Evolutionary conservation across 2,113 vertebrate genomes (phyloP), one percentile per base, ranked within the genome.

Genomic region (Recurvirostra avosetta): DNA sequence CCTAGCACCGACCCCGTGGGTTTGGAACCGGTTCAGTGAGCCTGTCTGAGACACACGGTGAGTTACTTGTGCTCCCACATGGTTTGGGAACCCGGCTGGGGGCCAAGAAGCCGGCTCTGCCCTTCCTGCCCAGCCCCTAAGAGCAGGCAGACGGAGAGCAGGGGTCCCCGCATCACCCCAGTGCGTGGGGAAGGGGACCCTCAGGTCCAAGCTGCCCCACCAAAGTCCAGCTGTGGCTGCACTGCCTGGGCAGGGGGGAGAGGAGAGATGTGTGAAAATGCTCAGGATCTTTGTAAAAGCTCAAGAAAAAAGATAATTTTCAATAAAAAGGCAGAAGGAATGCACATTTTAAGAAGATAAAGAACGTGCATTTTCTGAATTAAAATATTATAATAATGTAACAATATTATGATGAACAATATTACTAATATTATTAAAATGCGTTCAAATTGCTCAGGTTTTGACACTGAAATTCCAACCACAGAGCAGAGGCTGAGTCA

Each of bases 1-100:
- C 43, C 74, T 76, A 85, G 36, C 30, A 66, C 32, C 0, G 0
- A 22, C 6, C 3, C 8, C 2, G 0, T 18, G 29, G 68, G 32
- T 38, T 47, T 88, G 72, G 36, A 40, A 61, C n/a, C 1, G 5
- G 63, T 53, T 92, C n/a, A 53, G n/a, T 2, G 15, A 80, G 53
- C 70, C 53, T 68, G 32, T 30, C 41, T 75, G 62, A 58, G 12
- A 49, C 27, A 17, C 0, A 2, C 0, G 1, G 40, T 32, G 18
- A 49, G 23, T 32, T 55, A 8, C 45, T 43, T 88, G 43, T 86
- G 15, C 36, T 78, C 41, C 88, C 8, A 13, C 0, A 0, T 25
- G 56, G 11, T 50, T 90, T 88, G 53, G 21, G 32, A 86, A 38
- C 50, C 45, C 0, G 0, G 6, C 8, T 58, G 13, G 52, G 9